Conservation (phyloP, 2,113 vertebrate species). For the Galbula dea region DNA sequence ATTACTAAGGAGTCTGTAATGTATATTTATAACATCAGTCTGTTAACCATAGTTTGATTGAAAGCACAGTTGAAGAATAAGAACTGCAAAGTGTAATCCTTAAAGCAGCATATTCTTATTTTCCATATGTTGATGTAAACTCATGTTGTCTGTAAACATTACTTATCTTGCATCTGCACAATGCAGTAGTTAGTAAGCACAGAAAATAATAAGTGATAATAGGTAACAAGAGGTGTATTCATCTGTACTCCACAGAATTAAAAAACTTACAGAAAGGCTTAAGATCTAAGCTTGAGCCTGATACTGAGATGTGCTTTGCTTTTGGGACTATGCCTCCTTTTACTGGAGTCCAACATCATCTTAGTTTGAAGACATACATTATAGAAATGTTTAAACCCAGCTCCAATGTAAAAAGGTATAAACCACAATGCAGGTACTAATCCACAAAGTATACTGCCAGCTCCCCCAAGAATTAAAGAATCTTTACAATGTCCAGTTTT, state of each 20-base stretch:
- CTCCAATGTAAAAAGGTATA: neutral
- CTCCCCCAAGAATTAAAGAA: neutral
- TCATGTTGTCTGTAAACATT: neutral
- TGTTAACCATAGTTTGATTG: neutral
- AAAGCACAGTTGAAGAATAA: neutral
- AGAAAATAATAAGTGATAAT: neutral
- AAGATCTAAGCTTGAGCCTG: neutral
- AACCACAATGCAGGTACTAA: neutral
- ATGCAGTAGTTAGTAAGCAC: neutral
- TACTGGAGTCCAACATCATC: neutral
- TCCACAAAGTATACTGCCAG: neutral
- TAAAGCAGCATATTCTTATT: neutral
- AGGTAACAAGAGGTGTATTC: neutral
- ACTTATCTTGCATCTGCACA: neutral
- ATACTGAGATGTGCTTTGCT: neutral
- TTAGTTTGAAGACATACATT: neutral
- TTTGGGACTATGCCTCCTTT: neutral
- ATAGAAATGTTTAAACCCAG: neutral
- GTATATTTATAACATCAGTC: neutral
- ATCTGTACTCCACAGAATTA: neutral
- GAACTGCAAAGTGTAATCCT: neutral
- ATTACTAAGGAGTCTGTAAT: neutral
- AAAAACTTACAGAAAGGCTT: neutral
- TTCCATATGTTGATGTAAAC: neutral
- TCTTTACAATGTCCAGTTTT: neutral